Evolutionary conservation across 1,140 invertebrate species (phyloP).

Genomic region (Bombyx mandarina): DNA sequence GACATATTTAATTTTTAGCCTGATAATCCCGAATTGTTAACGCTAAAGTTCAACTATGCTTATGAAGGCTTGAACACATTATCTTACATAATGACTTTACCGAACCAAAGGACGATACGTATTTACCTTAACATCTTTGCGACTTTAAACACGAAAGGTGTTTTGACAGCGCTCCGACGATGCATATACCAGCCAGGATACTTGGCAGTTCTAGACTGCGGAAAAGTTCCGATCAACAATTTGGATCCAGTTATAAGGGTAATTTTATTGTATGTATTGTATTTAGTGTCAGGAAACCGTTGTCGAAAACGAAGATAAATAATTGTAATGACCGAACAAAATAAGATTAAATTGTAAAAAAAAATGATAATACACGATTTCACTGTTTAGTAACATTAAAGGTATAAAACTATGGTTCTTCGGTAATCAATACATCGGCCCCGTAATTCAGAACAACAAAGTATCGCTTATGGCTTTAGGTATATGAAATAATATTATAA

Average conservation of each 20-base stretch:
- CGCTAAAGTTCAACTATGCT: conserved; percentile 44
- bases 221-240: conserved; percentile 62
- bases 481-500: no score
- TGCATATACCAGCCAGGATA: conserved; percentile 23
- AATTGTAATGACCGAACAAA: neutral
- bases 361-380: no score
- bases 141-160: conserved; percentile 31
- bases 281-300: no score
- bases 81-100: conserved; percentile 49
- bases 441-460: no score
- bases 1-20: conserved; percentile 29
- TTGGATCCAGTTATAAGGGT: conserved; percentile 61
- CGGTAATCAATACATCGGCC: no score
- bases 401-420: no score
- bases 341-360: no score
- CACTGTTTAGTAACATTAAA: no score
- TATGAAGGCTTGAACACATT: conserved; percentile 39
- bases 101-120: conserved; percentile 44
- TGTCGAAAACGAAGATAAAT: neutral
- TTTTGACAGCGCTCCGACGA: conserved; percentile 42
- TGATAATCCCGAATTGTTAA: conserved; percentile 33
- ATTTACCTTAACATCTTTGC: conserved; percentile 45
- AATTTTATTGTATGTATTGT: conserved; percentile 5
- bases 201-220: conserved; percentile 49
- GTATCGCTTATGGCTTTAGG: no score